A percentile compares a stretch with the other conserved stretches of the same genome.
Evolutionary conservation across 2,888 invertebrate genomes (phyloP).

Genomic region (Cloeon dipterum): DNA sequence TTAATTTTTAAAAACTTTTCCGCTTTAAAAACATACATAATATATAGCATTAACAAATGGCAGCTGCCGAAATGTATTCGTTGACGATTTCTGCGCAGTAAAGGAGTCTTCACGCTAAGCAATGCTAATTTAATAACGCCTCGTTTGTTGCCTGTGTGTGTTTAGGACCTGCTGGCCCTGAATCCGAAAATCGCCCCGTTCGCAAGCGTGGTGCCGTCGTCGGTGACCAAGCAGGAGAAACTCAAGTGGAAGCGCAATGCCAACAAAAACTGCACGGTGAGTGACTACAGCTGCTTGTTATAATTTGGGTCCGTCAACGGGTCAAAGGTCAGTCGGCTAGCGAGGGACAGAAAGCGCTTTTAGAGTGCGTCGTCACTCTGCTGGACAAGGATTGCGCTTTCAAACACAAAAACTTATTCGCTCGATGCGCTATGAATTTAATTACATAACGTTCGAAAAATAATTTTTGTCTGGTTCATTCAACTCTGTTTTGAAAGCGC

Average conservation of each 20-base stretch:
- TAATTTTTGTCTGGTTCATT: too few species aligned
- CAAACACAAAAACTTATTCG: too few species aligned
- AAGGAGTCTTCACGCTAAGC: background rate
- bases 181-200: conserved; percentile 64
- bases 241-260: conserved; percentile 88
- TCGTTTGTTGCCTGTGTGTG: conserved; percentile 11
- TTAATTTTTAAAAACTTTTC: too few species aligned
- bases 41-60: too few species aligned
- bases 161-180: conserved; percentile 60
- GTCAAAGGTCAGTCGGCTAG: too few species aligned
- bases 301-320: background rate
- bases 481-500: too few species aligned
- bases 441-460: too few species aligned
- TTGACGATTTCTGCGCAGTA: background rate
- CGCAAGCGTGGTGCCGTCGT: conserved; percentile 63
- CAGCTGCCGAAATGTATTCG: too few species aligned
- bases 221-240: conserved; percentile 65
- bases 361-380: background rate
- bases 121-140: background rate
- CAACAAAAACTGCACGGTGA: conserved; percentile 62
- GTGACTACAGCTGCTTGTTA: conserved; percentile 14
- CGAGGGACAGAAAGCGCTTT: background rate
- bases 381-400: too few species aligned
- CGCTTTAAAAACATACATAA: too few species aligned
- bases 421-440: too few species aligned